These are phyloP conservation scores for Delphinapterus leucas DNA, from an alignment of 2,113 vertebrate genomes.

Conservation along the genomic window DNA sequence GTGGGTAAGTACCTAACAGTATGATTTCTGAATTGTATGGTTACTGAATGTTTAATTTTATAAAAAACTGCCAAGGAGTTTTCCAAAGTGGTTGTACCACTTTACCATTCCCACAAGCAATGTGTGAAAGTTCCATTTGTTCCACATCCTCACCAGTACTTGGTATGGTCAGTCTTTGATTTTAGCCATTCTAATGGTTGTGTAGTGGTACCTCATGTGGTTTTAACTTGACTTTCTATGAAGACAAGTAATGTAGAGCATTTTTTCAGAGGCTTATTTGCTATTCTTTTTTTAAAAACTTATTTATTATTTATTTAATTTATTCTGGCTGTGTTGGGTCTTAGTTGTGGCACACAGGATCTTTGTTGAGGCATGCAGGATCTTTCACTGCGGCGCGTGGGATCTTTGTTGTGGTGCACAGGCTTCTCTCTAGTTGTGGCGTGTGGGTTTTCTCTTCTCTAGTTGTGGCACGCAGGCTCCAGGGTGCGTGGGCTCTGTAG, in stretches of 20 bases:
- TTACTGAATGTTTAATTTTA: neutral
- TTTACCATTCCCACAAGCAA: neutral
- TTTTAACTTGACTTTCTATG: neutral
- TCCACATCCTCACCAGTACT: neutral
- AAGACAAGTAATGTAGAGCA: neutral
- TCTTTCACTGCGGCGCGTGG: too few species aligned
- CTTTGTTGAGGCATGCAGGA: too few species aligned
- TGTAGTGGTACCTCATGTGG: neutral
- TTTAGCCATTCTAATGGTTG: neutral
- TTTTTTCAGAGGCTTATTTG: neutral
- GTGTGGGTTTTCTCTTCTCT: too few species aligned
- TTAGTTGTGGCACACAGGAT: too few species aligned
- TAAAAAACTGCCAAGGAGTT: neutral
- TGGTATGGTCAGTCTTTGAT: neutral
- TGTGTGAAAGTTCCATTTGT: neutral
- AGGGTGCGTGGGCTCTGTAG: too few species aligned
- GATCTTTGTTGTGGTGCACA: too few species aligned
- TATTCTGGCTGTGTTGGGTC: too few species aligned
- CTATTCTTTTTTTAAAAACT: neutral
- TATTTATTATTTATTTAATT: too few species aligned
- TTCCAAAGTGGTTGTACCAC: neutral
- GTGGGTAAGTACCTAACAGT: neutral
- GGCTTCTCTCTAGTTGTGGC: too few species aligned
- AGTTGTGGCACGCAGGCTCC: too few species aligned
- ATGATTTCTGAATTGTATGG: neutral